Evolutionary conservation across 2,888 invertebrate genomes (phyloP).

Genomic region (Leucoptera coffeella): DNA sequence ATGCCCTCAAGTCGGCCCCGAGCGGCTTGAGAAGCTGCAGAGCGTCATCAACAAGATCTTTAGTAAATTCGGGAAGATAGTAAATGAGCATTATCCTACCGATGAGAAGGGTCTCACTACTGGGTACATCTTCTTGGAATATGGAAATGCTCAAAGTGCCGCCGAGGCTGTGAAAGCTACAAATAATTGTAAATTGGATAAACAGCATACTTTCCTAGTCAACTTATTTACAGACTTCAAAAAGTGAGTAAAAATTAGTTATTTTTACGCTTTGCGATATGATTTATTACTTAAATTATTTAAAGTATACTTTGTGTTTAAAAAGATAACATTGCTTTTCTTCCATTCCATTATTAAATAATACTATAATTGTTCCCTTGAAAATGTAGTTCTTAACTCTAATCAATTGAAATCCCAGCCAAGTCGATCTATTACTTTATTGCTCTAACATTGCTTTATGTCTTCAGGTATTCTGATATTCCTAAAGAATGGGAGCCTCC

Average conservation of each 20-base stretch:
- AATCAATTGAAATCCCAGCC: not conserved
- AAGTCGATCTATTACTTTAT: not conserved
- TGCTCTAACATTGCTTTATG: not conserved
- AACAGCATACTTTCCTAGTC: slow-evolving; percentile 88
- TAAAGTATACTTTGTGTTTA: too few species aligned
- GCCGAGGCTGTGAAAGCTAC: slow-evolving; percentile 82
- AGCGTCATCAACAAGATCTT: slow-evolving; percentile 89
- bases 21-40: slow-evolving; percentile 86
- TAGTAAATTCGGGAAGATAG: slow-evolving; percentile 76
- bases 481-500: slow-evolving; percentile 93
- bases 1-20: slow-evolving; percentile 89
- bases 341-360: too few species aligned
- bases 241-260: slow-evolving; percentile 57
- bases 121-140: slow-evolving; percentile 92
- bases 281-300: too few species aligned
- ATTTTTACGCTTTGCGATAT: too few species aligned
- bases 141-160: slow-evolving; percentile 75
- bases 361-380: too few species aligned
- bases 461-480: slow-evolving; percentile 70
- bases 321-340: too few species aligned
- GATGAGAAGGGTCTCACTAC: slow-evolving; percentile 79
- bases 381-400: not conserved
- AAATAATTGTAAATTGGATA: slow-evolving; percentile 93
- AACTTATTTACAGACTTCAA: slow-evolving; percentile 94
- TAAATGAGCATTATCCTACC: slow-evolving; percentile 84